Conservation (phyloP, 2,113 vertebrate species). For the Piprites chloris region DNA sequence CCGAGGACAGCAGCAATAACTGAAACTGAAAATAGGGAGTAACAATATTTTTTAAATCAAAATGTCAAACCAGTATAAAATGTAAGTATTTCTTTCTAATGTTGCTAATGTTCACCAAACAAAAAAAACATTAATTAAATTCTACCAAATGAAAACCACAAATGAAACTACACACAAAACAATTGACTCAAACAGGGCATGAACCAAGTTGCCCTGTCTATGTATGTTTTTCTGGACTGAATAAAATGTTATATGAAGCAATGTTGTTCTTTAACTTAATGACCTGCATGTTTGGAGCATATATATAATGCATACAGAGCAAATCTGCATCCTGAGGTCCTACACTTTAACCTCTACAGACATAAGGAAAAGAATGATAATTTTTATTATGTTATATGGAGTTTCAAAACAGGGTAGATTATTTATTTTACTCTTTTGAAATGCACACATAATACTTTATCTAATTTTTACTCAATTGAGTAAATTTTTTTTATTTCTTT, state of each 20-base stretch:
- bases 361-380: not conserved
- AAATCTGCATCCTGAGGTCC: not conserved
- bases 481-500: not conserved
- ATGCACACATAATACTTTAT: not conserved
- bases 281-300: not conserved
- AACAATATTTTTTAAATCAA: not conserved
- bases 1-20: not conserved
- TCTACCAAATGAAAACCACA: not conserved
- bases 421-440: not conserved
- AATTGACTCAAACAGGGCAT: not conserved
- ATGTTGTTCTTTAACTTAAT: not conserved
- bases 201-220: accelerated
- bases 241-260: not conserved
- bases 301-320: not conserved
- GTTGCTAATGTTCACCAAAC: not conserved
- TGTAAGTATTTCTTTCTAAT: not conserved
- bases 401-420: not conserved
- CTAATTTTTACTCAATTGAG: not conserved
- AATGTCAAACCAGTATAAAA: not conserved
- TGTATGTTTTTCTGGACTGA: not conserved
- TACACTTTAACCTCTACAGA: not conserved
- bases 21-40: not conserved
- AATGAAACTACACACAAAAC: not conserved
- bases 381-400: not conserved
- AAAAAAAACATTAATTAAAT: not conserved